A percentile compares a stretch with the other conserved stretches of the same genome.
Conservation (phyloP, 1,140 invertebrate genomes). For the Tetramorium simillimum region DNA sequence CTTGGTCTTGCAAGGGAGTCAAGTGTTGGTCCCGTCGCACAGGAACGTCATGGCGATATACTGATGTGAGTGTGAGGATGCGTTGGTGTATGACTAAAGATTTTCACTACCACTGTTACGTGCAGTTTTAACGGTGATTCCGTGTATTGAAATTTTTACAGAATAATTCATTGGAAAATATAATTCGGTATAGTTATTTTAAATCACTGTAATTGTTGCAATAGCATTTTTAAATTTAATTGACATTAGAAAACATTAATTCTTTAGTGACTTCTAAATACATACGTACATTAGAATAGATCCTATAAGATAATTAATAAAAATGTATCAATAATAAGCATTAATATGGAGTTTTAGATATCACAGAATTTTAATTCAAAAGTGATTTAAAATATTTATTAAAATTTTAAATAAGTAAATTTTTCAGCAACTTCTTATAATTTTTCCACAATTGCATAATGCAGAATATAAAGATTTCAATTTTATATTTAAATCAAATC, state of each 20-base stretch:
- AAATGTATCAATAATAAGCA: not conserved
- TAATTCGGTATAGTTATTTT: not conserved
- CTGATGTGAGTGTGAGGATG: constrained; percentile 64
- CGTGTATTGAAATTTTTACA: not conserved
- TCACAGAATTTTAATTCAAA: not conserved
- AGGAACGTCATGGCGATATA: constrained; percentile 31
- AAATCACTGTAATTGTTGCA: not conserved
- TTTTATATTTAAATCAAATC: not conserved
- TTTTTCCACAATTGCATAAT: not conserved
- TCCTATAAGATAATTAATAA: not conserved
- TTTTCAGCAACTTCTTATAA: not conserved
- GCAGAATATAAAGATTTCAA: not conserved
- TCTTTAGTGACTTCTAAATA: not conserved
- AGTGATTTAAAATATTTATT: not conserved
- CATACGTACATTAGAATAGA: not conserved
- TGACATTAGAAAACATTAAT: not conserved
- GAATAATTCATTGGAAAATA: not conserved
- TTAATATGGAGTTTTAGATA: not conserved
- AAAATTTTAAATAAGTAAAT: not conserved
- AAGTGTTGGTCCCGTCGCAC: constrained; percentile 78
- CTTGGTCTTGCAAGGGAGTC: constrained; percentile 80
- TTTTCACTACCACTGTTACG: constrained; percentile 75
- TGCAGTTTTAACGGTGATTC: not conserved
- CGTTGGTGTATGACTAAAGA: constrained; percentile 63
- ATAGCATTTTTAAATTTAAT: not conserved